These are phyloP conservation scores for Henricia sp. DNA, from an alignment of 53 echinoderm and acorn worm genomes.

Conservation along the genomic window DNA sequence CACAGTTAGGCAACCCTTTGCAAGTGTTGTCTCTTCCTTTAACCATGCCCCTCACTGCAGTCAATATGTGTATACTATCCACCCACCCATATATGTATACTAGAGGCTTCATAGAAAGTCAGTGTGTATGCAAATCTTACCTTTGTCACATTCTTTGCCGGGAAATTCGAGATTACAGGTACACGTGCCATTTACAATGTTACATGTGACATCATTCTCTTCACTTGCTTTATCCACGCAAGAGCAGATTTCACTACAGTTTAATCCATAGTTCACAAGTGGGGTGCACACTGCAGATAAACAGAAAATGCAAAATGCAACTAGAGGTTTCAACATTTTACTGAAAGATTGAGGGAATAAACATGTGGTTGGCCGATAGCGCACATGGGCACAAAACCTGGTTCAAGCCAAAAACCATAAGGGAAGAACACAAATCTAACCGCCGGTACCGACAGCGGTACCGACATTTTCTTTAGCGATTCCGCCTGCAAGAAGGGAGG, in stretches of 20 bases:
- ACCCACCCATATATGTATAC: too few relatives aligned
- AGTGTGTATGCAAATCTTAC: constrained; percentile 21
- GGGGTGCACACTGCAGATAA: neutral
- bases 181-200: constrained; percentile 5
- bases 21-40: too few relatives aligned
- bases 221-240: constrained; percentile 1
- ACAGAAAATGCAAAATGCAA: neutral
- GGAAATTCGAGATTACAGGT: constrained; percentile 4
- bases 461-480: too few relatives aligned
- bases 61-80: too few relatives aligned
- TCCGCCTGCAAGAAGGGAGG: too few relatives aligned
- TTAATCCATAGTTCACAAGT: neutral
- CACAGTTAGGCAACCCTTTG: too few relatives aligned
- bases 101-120: too few relatives aligned
- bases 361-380: neutral
- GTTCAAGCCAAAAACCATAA: too few relatives aligned
- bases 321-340: neutral
- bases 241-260: neutral
- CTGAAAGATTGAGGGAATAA: neutral
- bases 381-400: too few relatives aligned
- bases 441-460: too few relatives aligned
- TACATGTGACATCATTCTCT: constrained; percentile 22
- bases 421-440: neutral
- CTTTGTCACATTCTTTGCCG: constrained; percentile 23
- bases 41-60: too few relatives aligned